phyloP scores from a whole-genome alignment of 1,140 invertebrate species.

The Drosophila auraria region DNA sequence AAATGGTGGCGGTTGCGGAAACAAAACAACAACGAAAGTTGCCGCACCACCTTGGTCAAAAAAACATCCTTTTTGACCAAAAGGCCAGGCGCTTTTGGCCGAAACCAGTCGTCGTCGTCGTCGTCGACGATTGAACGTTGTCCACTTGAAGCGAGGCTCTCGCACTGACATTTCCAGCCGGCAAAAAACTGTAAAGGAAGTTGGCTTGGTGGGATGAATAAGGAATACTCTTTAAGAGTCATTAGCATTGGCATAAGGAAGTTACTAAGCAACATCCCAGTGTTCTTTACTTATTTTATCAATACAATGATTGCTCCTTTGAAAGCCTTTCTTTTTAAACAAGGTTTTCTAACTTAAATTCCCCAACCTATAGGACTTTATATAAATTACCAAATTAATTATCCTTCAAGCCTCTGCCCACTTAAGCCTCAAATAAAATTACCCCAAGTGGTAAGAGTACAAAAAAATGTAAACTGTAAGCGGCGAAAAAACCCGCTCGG shows the following conservation, averaged over 20 bases:
- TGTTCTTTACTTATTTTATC: too few relatives aligned
- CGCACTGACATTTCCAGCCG: constrained; percentile 67
- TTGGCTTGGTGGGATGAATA: too few relatives aligned
- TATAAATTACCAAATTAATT: not conserved
- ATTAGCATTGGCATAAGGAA: too few relatives aligned
- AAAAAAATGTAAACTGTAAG: constrained; percentile 15
- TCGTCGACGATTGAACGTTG: not conserved
- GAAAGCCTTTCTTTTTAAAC: too few relatives aligned
- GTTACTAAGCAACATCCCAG: too few relatives aligned
- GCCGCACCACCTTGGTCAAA: constrained; percentile 56
- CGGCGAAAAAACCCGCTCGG: constrained; percentile 31
- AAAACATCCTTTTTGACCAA: constrained; percentile 76
- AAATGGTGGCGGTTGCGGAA: constrained; percentile 69
- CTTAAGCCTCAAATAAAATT: not conserved
- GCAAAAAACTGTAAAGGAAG: constrained; percentile 39
- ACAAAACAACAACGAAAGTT: constrained; percentile 75
- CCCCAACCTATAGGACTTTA: not conserved
- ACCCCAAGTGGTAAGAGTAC: not conserved
- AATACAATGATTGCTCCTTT: too few relatives aligned
- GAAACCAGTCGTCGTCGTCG: constrained; percentile 60
- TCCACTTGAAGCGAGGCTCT: constrained; percentile 54
- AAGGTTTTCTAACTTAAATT: too few relatives aligned
- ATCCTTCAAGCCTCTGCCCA: not conserved
- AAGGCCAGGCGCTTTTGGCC: constrained; percentile 51
- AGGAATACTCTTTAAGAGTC: not conserved